Evolutionary conservation across 2,888 invertebrate species (phyloP), one percentile per base, ranked within the genome.

Genomic region (Acrobasis suavella): DNA sequence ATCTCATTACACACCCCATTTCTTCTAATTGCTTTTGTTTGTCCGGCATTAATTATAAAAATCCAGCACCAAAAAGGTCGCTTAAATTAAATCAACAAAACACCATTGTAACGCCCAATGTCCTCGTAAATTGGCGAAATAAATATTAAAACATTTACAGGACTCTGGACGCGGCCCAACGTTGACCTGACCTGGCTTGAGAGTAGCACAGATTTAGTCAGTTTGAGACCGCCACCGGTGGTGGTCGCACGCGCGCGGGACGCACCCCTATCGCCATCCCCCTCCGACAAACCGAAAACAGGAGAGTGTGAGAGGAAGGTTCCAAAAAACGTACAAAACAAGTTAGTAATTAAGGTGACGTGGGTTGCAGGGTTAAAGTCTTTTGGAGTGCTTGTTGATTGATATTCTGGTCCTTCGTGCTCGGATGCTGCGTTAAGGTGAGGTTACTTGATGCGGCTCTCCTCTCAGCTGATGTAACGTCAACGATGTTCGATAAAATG

Each of bases 191-290:
- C 92, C 92, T 86, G 87, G 81, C 83, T 78, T 80, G 81, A 82
- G 85, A 83, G 77, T 74, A 77, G 86, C 91, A 87, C 87, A 91
- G 92, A 91, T 91, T 92, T 89, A 92, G 91, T 92, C 85, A 86
- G 87, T 81, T 82, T 83, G 86, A 89, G 86, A 87, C 82, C 85
- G 82, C 84, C 84, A 75, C 74, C 81, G 85, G 78, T 73, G 81
- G 82, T 87, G 87, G 86, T 72, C 79, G 88, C 83, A 73, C 76
- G 72, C 69, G 72, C 73, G 62, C 63, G 62, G 61, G 60, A 49
- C 71, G 71, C 72, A 68, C 66, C 69, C 72, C 75, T 68, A 22
- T 61, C 52, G 74, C 80, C 83, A 73, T 83, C 85, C 82, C 78
- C 73, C 72, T 81, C 83, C 72, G 72, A 66, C 81, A 71, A 78